Evolutionary conservation across 2,797 vertebrate genomes (phyloP).

Genomic region (Gymnopithys bicolor): DNA sequence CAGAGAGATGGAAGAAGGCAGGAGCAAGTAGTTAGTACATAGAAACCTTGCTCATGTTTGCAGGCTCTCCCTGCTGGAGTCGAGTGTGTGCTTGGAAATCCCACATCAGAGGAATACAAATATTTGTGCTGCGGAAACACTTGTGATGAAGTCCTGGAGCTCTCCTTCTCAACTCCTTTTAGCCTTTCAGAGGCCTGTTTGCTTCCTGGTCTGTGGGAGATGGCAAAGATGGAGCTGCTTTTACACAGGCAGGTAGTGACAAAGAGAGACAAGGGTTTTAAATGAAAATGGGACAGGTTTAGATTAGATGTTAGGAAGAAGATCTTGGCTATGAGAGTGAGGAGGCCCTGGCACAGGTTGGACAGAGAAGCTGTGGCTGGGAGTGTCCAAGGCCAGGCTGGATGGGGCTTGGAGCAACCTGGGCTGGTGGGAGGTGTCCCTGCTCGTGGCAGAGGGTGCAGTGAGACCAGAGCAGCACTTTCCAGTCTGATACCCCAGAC

Average conservation of each 20-base stretch:
- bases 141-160: background rate
- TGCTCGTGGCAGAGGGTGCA: background rate
- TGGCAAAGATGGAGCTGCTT: background rate
- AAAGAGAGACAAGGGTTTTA: background rate
- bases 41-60: background rate
- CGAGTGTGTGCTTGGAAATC: background rate
- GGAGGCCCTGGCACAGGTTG: background rate
- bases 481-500: too few relatives aligned
- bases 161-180: background rate
- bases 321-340: background rate
- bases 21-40: background rate
- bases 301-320: background rate
- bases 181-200: background rate
- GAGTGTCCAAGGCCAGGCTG: too few relatives aligned
- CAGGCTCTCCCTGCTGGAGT: background rate
- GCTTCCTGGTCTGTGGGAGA: background rate
- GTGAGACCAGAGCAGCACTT: too few relatives aligned
- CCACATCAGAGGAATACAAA: constrained; percentile 38
- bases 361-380: too few relatives aligned
- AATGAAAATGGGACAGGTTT: background rate
- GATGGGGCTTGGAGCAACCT: too few relatives aligned
- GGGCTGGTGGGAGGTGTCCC: too few relatives aligned
- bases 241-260: background rate
- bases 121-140: constrained; percentile 25
- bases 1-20: background rate